Base-by-base conservation (phyloP, 2,113 vertebrate species). In the Mormoops blainvillei region DNA sequence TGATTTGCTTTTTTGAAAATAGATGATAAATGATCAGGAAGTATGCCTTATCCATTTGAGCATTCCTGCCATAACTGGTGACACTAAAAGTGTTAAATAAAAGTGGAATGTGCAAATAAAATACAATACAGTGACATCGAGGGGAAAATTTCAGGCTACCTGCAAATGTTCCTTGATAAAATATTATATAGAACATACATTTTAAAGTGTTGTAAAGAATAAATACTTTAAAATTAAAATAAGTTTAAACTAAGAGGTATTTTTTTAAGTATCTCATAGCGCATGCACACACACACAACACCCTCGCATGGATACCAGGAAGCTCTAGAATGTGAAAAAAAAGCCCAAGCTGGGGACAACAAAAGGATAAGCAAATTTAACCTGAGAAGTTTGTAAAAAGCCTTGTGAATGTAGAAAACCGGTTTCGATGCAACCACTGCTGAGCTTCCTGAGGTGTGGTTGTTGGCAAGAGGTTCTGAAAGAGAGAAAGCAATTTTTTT, bases 301-400 rank as follows among this genome's bases (percentile, higher is more conserved):
- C 24, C 18, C 45, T 90, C 71, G 68, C 24, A 76, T 43, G 16
- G 11, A 82, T 41, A 68, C 38, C 33, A 78, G n/a, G 36, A 96
- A 28, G 22, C 26, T 63, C 67, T 63, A 74, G 15, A 43, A 85
- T 45, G 4, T 31, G 71, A 82, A 89, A 58, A 52, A 95, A 91
- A 45, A 61, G 36, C 22, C 43, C 41, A n/a, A 26, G 26, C 28
- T 94, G 20, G 24, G 56, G 65, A 74, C 94, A 70, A 70, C 10
- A 45, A 67, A 95, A 94, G 76, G 28, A 87, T 54, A 97, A 95
- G 58, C 68, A 91, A 43, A 56, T 58, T 94, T 97, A 97, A 99
- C 99, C 99, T 98, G 99, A 99, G 98, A 99, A 99, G 98, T 99
- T 99, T 87, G 99, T 99, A 98, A 99, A 99, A 97, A 99, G 99